A percentile compares a stretch with the other conserved stretches of the same genome.
Conservation (phyloP, 2,888 invertebrate species). For the Lacanobia oleracea region DNA sequence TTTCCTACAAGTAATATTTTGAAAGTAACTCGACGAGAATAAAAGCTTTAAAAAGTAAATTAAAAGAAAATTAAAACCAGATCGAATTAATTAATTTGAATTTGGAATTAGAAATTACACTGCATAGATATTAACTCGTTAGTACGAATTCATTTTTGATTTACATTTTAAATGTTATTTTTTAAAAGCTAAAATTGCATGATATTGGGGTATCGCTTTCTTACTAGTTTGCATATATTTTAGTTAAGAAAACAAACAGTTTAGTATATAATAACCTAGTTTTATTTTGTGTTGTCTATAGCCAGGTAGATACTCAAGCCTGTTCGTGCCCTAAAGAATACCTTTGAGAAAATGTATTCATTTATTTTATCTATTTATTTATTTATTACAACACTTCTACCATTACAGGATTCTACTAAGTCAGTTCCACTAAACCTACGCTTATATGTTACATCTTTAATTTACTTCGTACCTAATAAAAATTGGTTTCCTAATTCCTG, state of each 20-base stretch:
- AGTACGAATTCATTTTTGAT: background rate
- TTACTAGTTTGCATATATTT: no score
- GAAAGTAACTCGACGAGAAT: background rate
- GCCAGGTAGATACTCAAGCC: no score
- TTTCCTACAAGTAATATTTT: background rate
- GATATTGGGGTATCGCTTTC: no score
- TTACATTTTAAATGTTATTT: background rate
- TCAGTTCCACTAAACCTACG: background rate
- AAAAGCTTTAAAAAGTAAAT: background rate
- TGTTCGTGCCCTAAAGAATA: no score
- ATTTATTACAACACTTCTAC: no score
- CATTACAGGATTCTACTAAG: background rate
- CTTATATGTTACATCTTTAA: background rate
- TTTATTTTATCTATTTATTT: no score
- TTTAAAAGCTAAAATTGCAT: background rate
- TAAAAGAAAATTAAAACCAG: background rate
- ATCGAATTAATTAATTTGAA: conserved; percentile 10
- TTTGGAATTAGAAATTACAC: conserved; percentile 7
- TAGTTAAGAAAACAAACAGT: no score
- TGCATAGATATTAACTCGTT: background rate
- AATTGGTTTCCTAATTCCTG: conserved; percentile 53
- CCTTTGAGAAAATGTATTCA: no score
- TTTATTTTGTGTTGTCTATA: no score
- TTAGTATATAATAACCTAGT: no score
- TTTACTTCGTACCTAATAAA: conserved; percentile 5